Base-by-base conservation (phyloP, 2,797 vertebrate species). In the Atherinosoma microstoma region DNA sequence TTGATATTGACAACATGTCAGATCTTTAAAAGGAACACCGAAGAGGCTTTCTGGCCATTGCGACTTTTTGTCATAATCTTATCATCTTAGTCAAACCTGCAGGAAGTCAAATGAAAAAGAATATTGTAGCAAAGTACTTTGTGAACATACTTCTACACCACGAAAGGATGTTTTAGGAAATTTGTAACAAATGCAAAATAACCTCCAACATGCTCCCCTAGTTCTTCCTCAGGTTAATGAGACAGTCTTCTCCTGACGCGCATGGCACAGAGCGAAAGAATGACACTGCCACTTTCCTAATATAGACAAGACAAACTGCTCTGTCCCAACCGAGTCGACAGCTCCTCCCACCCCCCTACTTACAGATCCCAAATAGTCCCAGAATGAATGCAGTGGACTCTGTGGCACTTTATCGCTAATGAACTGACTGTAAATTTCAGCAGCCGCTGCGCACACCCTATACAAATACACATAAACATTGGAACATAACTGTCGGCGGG, bases 231-330 rank as follows among this genome's bases (percentile, higher is more conserved):
- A 53, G 73, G 84, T 85, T 81, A 64, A 79, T 75, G 78, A 75
- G 75, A 45, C 20, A 0, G 63, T 36, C 56, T 70, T 71, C 56
- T 40, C 40, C 35, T 24, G 68, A 57, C 2, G 79, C 71, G 54
- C 84, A 72, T 73, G 77, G 83, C 83, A 56, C 80, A 49, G 65
- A 82, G 86, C 69, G 70, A 89, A 86, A 92, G 91, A 93, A 91
- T 93, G 92, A 93, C 92, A 94, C 83, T 85, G 90, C 73, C 91
- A 94, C 92, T 93, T 92, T 94, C 95, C 95, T 94, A 94, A 95
- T 95, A 95, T 95, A 94, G 95, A 92, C 91, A 95, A 92, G 86
- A 89, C 92, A 94, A 87, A 92, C 89, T 89, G 87, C 78, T 58
- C 84, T 75, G 89, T 83, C 84, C 85, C 83, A 68, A 76, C 86